Conservation (phyloP, 2,888 invertebrate genomes). For the Patella depressa region DNA sequence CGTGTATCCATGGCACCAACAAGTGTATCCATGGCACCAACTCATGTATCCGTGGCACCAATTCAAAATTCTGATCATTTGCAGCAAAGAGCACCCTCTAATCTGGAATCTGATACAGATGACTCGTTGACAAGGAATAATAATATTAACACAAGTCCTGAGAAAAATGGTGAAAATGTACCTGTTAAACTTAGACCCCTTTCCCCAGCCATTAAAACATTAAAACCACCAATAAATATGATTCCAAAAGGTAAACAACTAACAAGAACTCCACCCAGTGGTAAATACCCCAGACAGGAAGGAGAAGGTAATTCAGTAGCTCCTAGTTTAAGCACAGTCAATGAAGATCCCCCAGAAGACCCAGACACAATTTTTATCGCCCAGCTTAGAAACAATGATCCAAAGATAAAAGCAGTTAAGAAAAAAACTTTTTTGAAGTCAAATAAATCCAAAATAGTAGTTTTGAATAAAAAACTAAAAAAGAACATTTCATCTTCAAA, state of each 20-base stretch:
- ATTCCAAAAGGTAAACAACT: not conserved
- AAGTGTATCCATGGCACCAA: too few relatives aligned
- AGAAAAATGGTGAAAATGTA: too few relatives aligned
- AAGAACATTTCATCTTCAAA: not conserved
- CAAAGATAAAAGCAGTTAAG: not conserved
- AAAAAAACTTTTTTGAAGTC: conserved; percentile 1
- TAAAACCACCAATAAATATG: not conserved
- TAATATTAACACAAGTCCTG: too few relatives aligned
- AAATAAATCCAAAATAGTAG: conserved; percentile 1
- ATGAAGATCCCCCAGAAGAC: not conserved
- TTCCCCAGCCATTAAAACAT: not conserved
- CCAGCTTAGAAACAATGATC: not conserved
- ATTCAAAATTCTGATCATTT: too few relatives aligned
- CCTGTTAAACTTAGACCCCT: too few relatives aligned
- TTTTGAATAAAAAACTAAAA: not conserved
- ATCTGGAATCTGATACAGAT: too few relatives aligned
- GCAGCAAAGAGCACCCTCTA: too few relatives aligned
- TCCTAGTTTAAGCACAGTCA: not conserved
- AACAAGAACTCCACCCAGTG: not conserved
- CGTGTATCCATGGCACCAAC: too few relatives aligned
- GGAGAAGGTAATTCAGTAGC: not conserved
- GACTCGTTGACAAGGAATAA: too few relatives aligned
- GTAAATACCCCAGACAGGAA: not conserved
- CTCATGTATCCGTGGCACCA: too few relatives aligned
- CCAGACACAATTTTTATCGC: not conserved